Base-by-base conservation (phyloP, 2,888 invertebrate genomes). In the Volucella inflata region DNA sequence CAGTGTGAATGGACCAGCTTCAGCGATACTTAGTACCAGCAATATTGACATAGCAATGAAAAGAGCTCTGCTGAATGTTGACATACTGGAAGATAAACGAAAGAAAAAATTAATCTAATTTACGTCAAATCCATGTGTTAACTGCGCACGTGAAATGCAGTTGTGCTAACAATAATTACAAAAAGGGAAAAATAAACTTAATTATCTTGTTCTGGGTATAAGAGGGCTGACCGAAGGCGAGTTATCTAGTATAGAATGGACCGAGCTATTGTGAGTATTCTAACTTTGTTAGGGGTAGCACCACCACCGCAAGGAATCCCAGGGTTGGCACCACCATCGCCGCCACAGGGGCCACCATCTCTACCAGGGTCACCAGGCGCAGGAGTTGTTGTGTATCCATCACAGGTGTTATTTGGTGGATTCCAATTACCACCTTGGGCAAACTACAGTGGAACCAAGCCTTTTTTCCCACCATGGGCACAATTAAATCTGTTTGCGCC, bases 1-100 rank as follows among this genome's bases (percentile, higher is more conserved):
- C 76, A 88, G 60, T 38, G 87, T 85, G 11, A 83, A 87, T 16
- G 88, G 88, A 10, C 88, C 88, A 68, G 87, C 87, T 50, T 88
- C 87, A 12, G 79, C 87, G 11, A 87, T 46, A 53, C 79, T 87
- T 14, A 88, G 38, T 1, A 87, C 48, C 55, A 88, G 57, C 17
- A 81, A 16, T 65, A 87, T 72, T 59, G 84, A 75, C 59, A 87
- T 76, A 8, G 87, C 16, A 8, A 83, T 55, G 38, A 78, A 57
- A n/a, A 87, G 65, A 8, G 57, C 46, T 65, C 77, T 65, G 60
- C 60, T 74, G 57, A 84, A 77, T 50, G 76, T 81, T 77, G 81
- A 81, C 88, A 88, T 88, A 65, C 81, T 87, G 81, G 14, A 87
- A 81, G 12, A 21, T 17, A 11, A 68, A 17, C 40, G 17, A 30